These are phyloP conservation scores for Pimpla rufipes DNA, from an alignment of 2,888 invertebrate species.

Conservation along the genomic window DNA sequence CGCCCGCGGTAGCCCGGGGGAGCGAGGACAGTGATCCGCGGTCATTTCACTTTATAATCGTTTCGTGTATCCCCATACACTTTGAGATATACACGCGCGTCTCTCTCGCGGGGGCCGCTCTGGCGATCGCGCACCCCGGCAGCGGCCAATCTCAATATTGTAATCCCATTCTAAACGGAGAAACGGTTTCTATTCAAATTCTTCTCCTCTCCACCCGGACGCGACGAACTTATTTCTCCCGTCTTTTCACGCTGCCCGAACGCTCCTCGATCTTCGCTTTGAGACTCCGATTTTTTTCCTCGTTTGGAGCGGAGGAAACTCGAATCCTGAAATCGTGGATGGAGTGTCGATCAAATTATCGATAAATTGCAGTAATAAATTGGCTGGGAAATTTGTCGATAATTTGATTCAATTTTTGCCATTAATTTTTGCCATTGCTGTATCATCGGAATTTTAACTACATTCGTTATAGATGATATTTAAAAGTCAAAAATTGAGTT, in stretches of 20 bases:
- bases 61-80: constrained; percentile 44
- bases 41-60: constrained; percentile 82
- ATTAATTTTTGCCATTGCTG: no score
- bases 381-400: no score
- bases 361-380: constrained; percentile 8
- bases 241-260: constrained; percentile 51
- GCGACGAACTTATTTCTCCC: constrained; percentile 26
- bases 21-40: constrained; percentile 78
- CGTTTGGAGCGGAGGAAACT: not conserved
- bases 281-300: not conserved
- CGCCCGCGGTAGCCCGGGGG: constrained; percentile 38
- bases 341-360: constrained; percentile 13
- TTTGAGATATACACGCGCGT: constrained; percentile 38
- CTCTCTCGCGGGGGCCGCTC: constrained; percentile 55
- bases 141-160: constrained; percentile 78
- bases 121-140: constrained; percentile 40
- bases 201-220: constrained; percentile 54
- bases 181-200: constrained; percentile 79
- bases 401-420: no score
- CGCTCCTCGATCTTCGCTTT: not conserved
- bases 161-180: constrained; percentile 76
- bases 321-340: not conserved
- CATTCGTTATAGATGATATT: no score
- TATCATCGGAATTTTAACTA: no score
- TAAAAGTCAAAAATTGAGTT: no score